Conservation (phyloP, 1,140 invertebrate species). For the Aphelenchoides fujianensis region DNA sequence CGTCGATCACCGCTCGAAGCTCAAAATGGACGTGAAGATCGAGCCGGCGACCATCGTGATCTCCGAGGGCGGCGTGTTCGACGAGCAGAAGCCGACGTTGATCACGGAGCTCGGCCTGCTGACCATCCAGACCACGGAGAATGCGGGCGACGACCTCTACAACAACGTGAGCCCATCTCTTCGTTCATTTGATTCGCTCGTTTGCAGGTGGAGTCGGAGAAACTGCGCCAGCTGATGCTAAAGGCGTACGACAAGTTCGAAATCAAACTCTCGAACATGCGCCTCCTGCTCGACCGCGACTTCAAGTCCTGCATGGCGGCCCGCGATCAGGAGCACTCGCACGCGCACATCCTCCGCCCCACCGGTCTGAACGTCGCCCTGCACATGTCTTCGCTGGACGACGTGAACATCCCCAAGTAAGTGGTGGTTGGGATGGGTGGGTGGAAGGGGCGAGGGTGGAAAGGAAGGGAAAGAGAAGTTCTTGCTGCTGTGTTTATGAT, state of each 20-base stretch:
- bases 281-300: conserved; percentile 69
- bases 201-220: conserved; percentile 66
- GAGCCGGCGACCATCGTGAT: conserved; percentile 82
- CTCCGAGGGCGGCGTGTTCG: conserved; percentile 78
- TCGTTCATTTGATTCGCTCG: conserved; percentile 21
- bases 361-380: conserved; percentile 76
- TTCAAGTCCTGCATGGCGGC: conserved; percentile 63
- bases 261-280: conserved; percentile 76
- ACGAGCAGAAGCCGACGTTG: conserved; percentile 67
- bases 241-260: conserved; percentile 84
- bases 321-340: conserved; percentile 49
- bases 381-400: conserved; percentile 82
- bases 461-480: too few species aligned
- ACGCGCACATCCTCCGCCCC: conserved; percentile 71
- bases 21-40: conserved; percentile 82
- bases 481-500: too few species aligned
- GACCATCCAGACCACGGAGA: conserved; percentile 69
- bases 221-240: conserved; percentile 71
- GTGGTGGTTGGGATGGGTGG: too few species aligned
- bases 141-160: conserved; percentile 62
- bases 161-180: conserved; percentile 42
- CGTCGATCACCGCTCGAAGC: conserved; percentile 77
- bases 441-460: too few species aligned
- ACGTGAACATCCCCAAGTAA: conserved; percentile 79
- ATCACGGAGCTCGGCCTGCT: conserved; percentile 81